Evolutionary conservation across 1,140 invertebrate genomes (phyloP), one percentile per base, ranked within the genome.

Genomic region (Musca vetustissima): DNA sequence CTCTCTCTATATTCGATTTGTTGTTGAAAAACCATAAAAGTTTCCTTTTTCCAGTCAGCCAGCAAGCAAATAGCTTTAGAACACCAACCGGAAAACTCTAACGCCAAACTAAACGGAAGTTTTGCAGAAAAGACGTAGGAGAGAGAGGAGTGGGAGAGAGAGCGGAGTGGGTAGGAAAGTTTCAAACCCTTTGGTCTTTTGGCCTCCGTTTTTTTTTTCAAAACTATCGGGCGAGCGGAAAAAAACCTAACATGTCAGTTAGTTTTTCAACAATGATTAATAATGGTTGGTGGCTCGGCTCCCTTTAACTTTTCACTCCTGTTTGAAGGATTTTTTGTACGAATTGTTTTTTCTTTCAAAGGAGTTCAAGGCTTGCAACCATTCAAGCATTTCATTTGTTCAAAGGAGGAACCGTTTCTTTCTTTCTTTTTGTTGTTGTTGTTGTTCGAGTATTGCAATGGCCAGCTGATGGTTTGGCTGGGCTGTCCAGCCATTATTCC

Each of bases 231-330:
- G n/a, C n/a, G n/a, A n/a, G n/a, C n/a, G n/a, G n/a, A n/a, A n/a
- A n/a, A 36, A 61, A 21, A 19, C 11, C 36, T 32, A 43, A 61
- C 57, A 61, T 61, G 57, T 61, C 57, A 61, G 57, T 61, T 61
- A 61, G 28, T 61, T 61, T 61, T 61, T 61, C 57, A 61, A 61
- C 57, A 61, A 61, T 61, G 57, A 61, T 61, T 61, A 61, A 61
- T 61, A 61, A 36, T 61, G 57, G 57, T 32, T 61, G 57, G n/a
- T n/a, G n/a, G n/a, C n/a, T n/a, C n/a, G n/a, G 57, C 57, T 43
- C 36, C 36, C 57, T 28, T 61, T 61, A 61, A 61, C 57, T 61
- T 61, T 61, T 36, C 15, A 21, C 49, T 32, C 1, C 55, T 17
- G 13, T 59, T 28, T 22, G 25, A 28, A n/a, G 4, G 21, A 6